phyloP scores from a whole-genome alignment of 2,113 vertebrate genomes.

The Chloroceryle aenea region DNA sequence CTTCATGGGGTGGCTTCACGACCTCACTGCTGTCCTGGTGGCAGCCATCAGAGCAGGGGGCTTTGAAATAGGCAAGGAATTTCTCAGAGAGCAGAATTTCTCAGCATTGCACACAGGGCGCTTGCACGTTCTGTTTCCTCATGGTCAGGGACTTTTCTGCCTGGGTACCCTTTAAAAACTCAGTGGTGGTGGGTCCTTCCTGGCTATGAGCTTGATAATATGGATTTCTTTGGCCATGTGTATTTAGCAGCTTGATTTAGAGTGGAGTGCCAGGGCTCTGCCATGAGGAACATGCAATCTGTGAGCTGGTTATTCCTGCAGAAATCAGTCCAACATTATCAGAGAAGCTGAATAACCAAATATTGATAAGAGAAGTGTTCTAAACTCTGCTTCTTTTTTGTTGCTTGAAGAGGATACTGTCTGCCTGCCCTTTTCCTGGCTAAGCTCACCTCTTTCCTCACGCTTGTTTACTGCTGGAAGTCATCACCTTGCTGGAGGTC shows the following conservation, averaged over 20 bases:
- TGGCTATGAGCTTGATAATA: background rate
- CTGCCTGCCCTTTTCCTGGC: background rate
- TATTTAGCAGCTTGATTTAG: background rate
- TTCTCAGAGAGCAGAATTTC: background rate
- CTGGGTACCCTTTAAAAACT: background rate
- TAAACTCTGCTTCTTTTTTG: background rate
- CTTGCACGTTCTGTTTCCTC: background rate
- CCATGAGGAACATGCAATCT: background rate
- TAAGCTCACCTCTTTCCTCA: constrained; percentile 7
- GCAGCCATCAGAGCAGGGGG: background rate
- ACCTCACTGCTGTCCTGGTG: background rate
- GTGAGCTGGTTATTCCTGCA: background rate
- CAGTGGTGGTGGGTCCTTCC: background rate
- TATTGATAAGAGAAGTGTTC: background rate
- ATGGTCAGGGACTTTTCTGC: background rate
- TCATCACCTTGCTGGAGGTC: background rate
- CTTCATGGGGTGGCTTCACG: background rate
- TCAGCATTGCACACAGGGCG: background rate
- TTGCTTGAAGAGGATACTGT: background rate
- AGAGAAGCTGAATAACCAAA: background rate
- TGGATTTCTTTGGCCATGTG: fast-evolving
- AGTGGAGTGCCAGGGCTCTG: background rate
- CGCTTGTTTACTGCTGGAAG: background rate
- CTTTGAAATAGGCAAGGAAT: background rate
- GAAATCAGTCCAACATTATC: background rate